These are phyloP conservation scores for Rhodeus uyekii DNA, from an alignment of 2,797 vertebrate species.

Conservation along the genomic window DNA sequence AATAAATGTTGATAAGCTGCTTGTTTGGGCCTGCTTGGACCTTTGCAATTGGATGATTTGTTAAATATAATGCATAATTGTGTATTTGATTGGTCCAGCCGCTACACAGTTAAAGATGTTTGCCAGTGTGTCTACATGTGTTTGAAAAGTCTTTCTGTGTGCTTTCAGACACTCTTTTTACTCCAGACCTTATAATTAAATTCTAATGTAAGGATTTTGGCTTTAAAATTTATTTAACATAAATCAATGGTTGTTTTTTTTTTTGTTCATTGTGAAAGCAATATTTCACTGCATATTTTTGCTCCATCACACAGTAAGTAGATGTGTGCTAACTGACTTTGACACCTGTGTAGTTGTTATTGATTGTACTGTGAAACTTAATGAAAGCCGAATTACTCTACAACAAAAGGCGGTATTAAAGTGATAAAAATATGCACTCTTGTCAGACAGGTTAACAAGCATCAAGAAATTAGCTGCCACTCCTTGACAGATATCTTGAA, in stretches of 20 bases:
- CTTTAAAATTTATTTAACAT: too few relatives aligned
- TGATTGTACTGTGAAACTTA: slow-evolving; percentile 71
- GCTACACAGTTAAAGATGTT: neutral
- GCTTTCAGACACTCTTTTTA: neutral
- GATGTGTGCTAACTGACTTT: slow-evolving; percentile 75
- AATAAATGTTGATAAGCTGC: neutral
- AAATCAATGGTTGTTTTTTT: too few relatives aligned
- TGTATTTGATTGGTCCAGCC: neutral
- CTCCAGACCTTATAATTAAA: neutral
- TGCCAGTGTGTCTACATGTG: neutral
- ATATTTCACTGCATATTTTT: slow-evolving; percentile 70
- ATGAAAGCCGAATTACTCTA: slow-evolving; percentile 76
- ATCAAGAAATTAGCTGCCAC: slow-evolving; percentile 64
- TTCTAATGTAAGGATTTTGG: neutral
- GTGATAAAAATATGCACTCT: slow-evolving; percentile 71
- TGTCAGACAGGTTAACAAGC: slow-evolving; percentile 75
- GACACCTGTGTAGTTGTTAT: slow-evolving; percentile 76
- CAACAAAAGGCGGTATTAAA: slow-evolving; percentile 73
- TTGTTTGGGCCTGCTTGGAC: neutral
- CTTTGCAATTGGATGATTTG: neutral
- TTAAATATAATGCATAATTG: neutral
- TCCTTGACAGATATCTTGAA: slow-evolving; percentile 53
- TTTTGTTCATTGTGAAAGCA: slow-evolving; percentile 64
- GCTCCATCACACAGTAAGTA: slow-evolving; percentile 65
- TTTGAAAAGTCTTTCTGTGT: neutral